Evolutionary conservation across 2,888 invertebrate species (phyloP), one percentile per base, ranked within the genome.

Genomic region (Drosophila fungiperda): DNA sequence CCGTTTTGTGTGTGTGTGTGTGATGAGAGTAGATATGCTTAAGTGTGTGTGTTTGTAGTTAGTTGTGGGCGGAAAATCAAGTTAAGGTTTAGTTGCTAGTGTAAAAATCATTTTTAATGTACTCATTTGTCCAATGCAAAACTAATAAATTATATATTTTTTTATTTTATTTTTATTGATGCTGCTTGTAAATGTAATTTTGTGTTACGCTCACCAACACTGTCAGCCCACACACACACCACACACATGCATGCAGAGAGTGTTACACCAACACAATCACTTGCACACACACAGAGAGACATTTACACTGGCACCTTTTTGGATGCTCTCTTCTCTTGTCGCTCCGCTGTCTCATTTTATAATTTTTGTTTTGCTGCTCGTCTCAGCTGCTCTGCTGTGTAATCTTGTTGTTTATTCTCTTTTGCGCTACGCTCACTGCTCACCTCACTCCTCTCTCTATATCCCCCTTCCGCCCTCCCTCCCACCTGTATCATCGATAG

Each of bases 321-420:
- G 65, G 62, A 60, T 78, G 76, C 63, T 54, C 78, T 76, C 76
- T 78, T 63, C 78, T 76, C 79, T 73, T 73, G 57, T 68, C 68
- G 59, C 76, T 76, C 68, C 68, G 55, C 63, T 68, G 63, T 76
- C 80, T 79, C 80, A 71, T 67, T 79, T 80, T 76, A 80, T 70
- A 70, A 75, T 68, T 78, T 78, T 78, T 78, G 78, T 78, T 78
- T 78, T 78, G 75, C 73, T 78, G 67, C 63, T 17, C 17, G 67
- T 61, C 53, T 71, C 61, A 61, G 63, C 77, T 68, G 66, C 73
- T 71, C 68, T 67, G 73, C 78, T 73, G 78, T 75, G 75, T 70
- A 78, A 78, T 75, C 76, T 74, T 76, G 75, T 87, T 85, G 84
- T 85, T 85, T 87, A 85, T 75, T 78, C 73, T 72, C 68, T 68